Percentiles rank a stretch among this genome's conserved stretches.
These are phyloP conservation scores for Toxostoma redivivum DNA, from an alignment of 2,113 vertebrate species.

Conservation along the genomic window DNA sequence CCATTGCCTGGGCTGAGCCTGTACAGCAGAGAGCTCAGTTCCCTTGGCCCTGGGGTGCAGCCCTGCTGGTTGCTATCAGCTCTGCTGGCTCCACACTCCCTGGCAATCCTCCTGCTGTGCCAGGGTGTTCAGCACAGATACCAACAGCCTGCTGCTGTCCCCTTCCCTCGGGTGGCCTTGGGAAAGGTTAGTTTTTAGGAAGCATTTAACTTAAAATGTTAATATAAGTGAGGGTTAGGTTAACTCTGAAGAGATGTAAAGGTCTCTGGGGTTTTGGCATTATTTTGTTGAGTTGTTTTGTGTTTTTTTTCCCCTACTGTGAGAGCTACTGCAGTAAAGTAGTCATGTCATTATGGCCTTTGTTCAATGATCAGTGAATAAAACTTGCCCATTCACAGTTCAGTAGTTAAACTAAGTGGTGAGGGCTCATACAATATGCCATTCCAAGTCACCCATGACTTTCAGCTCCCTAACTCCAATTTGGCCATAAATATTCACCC, in stretches of 20 bases:
- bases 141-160: background rate
- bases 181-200: background rate
- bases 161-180: background rate
- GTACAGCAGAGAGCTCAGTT: background rate
- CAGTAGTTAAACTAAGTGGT: background rate
- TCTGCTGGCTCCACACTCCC: fast-evolving
- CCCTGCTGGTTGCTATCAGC: background rate
- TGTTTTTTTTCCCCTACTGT: background rate
- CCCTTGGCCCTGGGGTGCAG: fast-evolving
- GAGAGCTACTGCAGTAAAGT: background rate
- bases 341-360: background rate
- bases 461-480: background rate
- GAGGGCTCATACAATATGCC: background rate
- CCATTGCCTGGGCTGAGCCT: background rate
- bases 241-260: background rate
- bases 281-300: background rate
- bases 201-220: background rate
- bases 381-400: background rate
- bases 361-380: background rate
- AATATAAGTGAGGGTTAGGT: background rate
- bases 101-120: background rate
- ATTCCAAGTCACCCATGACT: background rate
- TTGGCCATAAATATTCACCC: background rate
- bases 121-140: background rate
- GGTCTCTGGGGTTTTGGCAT: background rate